These are phyloP conservation scores for Ophion ellenae DNA, from an alignment of 2,888 invertebrate genomes.

Conservation along the genomic window DNA sequence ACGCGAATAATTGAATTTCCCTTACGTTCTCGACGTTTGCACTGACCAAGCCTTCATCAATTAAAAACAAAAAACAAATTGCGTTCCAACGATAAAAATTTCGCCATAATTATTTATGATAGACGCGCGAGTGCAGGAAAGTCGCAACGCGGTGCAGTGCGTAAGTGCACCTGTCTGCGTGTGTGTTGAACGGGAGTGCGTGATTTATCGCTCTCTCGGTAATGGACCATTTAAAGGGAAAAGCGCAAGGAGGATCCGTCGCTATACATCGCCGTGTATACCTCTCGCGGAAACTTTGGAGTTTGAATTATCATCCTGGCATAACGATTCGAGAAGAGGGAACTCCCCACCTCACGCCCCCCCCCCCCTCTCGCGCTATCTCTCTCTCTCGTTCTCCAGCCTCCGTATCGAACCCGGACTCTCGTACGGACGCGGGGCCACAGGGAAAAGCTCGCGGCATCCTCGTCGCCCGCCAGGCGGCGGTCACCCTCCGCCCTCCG, in stretches of 20 bases:
- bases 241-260: conserved; percentile 8
- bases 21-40: no score
- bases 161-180: conserved; percentile 13
- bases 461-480: conserved; percentile 46
- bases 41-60: background rate
- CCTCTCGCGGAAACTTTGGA: conserved; percentile 56
- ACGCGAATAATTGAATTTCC: no score
- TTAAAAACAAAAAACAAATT: background rate
- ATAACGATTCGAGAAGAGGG: conserved; percentile 23
- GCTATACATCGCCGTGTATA: conserved; percentile 11
- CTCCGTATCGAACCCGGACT: background rate
- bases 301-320: conserved; percentile 64
- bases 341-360: conserved; percentile 4
- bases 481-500: conserved; percentile 24
- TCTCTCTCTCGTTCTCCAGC: background rate
- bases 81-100: background rate
- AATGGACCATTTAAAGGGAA: conserved; percentile 63
- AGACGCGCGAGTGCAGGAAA: background rate
- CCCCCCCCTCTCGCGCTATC: background rate
- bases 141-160: background rate
- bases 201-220: conserved; percentile 61
- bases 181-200: background rate
- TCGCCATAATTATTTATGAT: conserved; percentile 12
- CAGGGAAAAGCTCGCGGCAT: conserved; percentile 34
- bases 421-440: conserved; percentile 19